Evolutionary conservation across 1,140 invertebrate species (phyloP), one percentile per base, ranked within the genome.

Genomic region (Drosophila nasuta): DNA sequence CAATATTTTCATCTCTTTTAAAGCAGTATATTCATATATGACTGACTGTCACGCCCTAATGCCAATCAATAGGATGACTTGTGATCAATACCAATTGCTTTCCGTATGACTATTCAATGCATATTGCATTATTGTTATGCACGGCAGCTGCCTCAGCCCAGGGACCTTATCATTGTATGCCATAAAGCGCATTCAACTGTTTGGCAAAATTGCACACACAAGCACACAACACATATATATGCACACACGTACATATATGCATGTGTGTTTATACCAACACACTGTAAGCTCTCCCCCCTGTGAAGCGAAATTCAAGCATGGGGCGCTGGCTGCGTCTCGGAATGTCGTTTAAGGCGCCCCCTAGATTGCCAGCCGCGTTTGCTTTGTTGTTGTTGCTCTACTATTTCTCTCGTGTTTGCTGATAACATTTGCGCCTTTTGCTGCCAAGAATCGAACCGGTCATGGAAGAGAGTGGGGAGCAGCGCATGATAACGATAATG

Each of bases 391-490:
- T 81, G 33, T 49, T 63, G 59, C 58, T 63, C 33, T 62, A 43
- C 30, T 62, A 43, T 43, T 72, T 52, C 69, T 73, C 64, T 71
- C 71, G 62, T 64, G 71, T 69, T 58, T 70, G 48, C 83, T 89
- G 83, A 88, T 88, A 88, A 88, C 83, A 88, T 87, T 87, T 87
- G 80, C 74, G 83, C 85, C 74, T 88, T 82, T 82, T 52, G 17
- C 35, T 52, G 73, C 54, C 48, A 59, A 35, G 69, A 76, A 72
- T 30, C 62, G 69, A 76, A 72, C 38, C 62, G 57, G 56, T 64
- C 51, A 54, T 17, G 17, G 10, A 8, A 75, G 66, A 15, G 45
- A 11, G n/a, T 59, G 35, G 35, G 8, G 68, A 57, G 71, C 58
- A 38, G 8, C 65, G 54, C 43, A 49, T 63, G 82, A 86, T 86